Conservation (phyloP, 2,888 invertebrate species). For the Spisula solida region DNA sequence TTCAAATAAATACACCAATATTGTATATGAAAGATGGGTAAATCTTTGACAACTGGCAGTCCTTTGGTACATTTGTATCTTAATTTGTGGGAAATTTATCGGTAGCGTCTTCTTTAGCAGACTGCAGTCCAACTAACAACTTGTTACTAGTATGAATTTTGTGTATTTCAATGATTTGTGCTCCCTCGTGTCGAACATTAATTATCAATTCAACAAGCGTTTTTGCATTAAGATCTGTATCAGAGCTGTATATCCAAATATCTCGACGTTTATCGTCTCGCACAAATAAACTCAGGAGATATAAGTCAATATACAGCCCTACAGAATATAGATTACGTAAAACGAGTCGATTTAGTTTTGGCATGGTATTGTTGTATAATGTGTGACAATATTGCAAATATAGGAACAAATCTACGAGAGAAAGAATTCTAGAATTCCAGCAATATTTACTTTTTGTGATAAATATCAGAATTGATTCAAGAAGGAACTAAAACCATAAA, state of each 20-base stretch:
- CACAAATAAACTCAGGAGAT: neutral
- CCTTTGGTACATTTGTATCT: neutral
- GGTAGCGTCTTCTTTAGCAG: neutral
- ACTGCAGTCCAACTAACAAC: neutral
- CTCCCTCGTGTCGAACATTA: slow-evolving; percentile 1
- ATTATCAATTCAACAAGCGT: neutral
- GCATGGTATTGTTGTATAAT: neutral
- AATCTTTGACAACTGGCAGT: neutral
- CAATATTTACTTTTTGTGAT: too few relatives aligned
- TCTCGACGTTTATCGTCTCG: neutral
- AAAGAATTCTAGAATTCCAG: too few relatives aligned
- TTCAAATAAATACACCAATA: neutral
- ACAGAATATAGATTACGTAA: neutral
- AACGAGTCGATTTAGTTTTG: neutral
- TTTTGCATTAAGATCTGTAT: neutral
- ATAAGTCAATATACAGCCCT: neutral
- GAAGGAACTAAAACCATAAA: too few relatives aligned
- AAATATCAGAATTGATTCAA: too few relatives aligned
- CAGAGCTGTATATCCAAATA: neutral
- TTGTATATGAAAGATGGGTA: neutral
- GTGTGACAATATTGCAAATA: neutral
- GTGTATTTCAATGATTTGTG: neutral
- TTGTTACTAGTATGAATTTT: neutral
- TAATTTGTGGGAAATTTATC: neutral
- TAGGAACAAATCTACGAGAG: neutral